These are phyloP conservation scores for Vireo altiloquus DNA, from an alignment of 2,113 vertebrate genomes.

Conservation along the genomic window DNA sequence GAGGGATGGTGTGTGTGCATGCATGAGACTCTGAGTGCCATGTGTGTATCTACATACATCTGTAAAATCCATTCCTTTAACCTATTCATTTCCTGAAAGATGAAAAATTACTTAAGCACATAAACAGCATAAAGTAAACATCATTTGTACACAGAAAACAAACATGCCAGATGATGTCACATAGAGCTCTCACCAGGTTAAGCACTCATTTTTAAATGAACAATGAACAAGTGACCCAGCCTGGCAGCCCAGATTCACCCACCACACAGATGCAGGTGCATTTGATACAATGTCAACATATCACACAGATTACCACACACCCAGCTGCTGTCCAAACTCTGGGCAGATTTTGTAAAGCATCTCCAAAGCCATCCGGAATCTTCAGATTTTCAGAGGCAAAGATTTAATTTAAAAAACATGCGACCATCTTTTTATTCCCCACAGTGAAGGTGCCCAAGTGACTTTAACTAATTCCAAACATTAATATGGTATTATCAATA, in stretches of 20 bases:
- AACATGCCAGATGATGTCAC: neutral
- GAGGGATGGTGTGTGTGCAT: neutral
- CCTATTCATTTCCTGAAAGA: neutral
- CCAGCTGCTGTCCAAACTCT: neutral
- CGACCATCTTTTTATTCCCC: neutral
- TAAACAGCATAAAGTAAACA: neutral
- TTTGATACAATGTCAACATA: neutral
- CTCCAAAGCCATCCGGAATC: neutral
- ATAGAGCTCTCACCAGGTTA: neutral
- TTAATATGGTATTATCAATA: no score
- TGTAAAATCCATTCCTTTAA: neutral
- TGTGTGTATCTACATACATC: neutral
- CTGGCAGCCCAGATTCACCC: neutral
- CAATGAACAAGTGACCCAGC: neutral
- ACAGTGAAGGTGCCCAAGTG: neutral
- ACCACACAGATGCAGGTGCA: neutral
- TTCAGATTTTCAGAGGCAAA: neutral
- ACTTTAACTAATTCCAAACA: neutral
- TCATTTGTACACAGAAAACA: neutral
- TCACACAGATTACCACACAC: neutral
- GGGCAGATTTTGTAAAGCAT: neutral
- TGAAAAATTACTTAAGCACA: neutral
- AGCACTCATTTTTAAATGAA: neutral
- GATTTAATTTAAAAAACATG: neutral
- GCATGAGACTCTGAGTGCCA: accelerated